Base-by-base conservation (phyloP, 2,888 invertebrate species). In the Limulus polyphemus region DNA sequence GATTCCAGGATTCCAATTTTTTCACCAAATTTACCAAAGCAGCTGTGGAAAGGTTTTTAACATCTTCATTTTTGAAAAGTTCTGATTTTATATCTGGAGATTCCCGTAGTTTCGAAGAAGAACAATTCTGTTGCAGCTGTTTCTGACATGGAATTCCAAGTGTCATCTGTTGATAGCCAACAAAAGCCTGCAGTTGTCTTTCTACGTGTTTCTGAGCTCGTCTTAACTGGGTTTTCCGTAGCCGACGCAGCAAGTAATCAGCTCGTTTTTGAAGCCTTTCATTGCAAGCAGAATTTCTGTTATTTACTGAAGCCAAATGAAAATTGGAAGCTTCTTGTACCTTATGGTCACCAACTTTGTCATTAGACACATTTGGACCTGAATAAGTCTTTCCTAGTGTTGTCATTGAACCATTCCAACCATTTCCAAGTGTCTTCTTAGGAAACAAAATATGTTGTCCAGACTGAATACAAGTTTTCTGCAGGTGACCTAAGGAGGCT, bases 121-220 rank as follows among this genome's bases (percentile, higher is more conserved):
- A 17, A 46, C 47, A 13, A 49, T 48, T 50, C 7, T n/a, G 49
- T 14, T 47, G 59, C 3, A 51, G 17, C 72, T 62, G 64, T 71
- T 74, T 49, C 63, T 67, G 67, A 59, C 68, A 69, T 7, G 61
- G 58, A 32, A 32, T 32, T 17, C 61, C 62, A 47, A 75, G 69
- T 57, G 73, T 72, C 17, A 71, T 72, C 65, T 87, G 85, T 47
- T 86, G 86, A 72, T 84, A 82, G 67, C 86, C 86, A 68, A 88
- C 83, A 60, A 90, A 83, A 9, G 87, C 87, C 32, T 83, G 82
- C 12, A 87, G 83, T 75, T 93, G 90, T 69, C 87, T 85, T 59
- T 87, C 84, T 47, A 85, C 81, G 75, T 90, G 88, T 65, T 84
- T 84, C 7, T 89, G 88, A 74, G 89, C 81, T 49, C 84, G 79